phyloP scores from a whole-genome alignment of 2,797 vertebrate species.

The Ctenopoma kingsleyae region DNA sequence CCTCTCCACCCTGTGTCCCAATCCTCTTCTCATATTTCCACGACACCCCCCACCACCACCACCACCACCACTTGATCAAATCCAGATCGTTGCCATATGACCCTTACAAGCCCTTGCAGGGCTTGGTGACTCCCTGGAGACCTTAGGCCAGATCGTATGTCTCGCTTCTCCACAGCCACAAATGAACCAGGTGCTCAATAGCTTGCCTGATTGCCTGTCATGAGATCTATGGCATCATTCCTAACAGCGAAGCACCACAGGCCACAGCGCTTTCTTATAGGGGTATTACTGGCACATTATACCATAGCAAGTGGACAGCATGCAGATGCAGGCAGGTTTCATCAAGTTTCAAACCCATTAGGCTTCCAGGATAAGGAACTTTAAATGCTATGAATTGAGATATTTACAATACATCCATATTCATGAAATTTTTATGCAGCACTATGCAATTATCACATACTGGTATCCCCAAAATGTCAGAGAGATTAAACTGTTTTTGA shows the following conservation, averaged over 20 bases:
- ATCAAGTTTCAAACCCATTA: slow-evolving; percentile 32
- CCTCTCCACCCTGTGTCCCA: slow-evolving; percentile 35
- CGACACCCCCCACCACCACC: slow-evolving; percentile 8
- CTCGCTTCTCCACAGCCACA: slow-evolving; percentile 72
- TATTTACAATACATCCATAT: slow-evolving; percentile 46
- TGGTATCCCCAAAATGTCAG: slow-evolving; percentile 51
- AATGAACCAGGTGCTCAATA: slow-evolving; percentile 56
- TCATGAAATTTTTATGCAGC: slow-evolving; percentile 42
- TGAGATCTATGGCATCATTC: slow-evolving; percentile 37
- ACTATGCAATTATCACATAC: slow-evolving; percentile 41
- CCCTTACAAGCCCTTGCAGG: slow-evolving; percentile 59
- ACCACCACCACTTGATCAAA: slow-evolving; percentile 60
- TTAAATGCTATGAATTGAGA: slow-evolving; percentile 18
- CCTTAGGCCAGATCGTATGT: slow-evolving; percentile 63
- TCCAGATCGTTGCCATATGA: slow-evolving; percentile 77
- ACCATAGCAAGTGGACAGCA: slow-evolving; percentile 17
- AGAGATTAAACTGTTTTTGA: slow-evolving; percentile 41
- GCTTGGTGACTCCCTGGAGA: slow-evolving; percentile 53
- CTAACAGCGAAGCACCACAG: slow-evolving; percentile 25
- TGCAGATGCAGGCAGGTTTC: slow-evolving; percentile 26
- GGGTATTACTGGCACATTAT: slow-evolving; percentile 25
- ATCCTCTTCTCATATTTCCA: slow-evolving; percentile 61
- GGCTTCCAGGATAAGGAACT: slow-evolving; percentile 2
- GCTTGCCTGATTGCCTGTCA: slow-evolving; percentile 52
- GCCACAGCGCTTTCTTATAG: slow-evolving; percentile 29